Evolutionary conservation across 2,113 vertebrate species (phyloP).

Genomic region (Erythrocercus mccallii): DNA sequence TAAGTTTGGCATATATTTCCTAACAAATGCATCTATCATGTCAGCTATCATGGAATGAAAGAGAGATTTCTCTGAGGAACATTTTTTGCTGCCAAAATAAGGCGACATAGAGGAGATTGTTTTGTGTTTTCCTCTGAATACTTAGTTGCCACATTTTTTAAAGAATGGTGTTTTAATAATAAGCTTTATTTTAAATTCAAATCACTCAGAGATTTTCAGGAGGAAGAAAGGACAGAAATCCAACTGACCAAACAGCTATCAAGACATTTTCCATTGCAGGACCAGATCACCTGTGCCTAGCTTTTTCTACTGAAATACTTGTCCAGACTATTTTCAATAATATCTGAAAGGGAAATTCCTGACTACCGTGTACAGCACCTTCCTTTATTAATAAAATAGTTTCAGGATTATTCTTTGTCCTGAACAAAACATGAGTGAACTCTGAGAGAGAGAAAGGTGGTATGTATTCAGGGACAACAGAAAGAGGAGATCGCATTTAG

Average conservation of each 20-base stretch:
- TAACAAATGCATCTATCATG: background rate
- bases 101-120: background rate
- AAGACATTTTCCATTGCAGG: background rate
- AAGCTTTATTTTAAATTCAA: background rate
- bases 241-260: rapidly evolving
- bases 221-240: background rate
- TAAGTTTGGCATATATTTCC: background rate
- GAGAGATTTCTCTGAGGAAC: background rate
- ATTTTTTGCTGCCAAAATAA: background rate
- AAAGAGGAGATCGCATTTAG: background rate
- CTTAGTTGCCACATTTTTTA: background rate
- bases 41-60: background rate
- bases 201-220: background rate
- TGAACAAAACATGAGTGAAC: background rate
- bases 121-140: background rate
- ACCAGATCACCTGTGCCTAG: background rate
- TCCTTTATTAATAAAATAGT: background rate
- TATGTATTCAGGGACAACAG: background rate
- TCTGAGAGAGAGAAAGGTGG: background rate
- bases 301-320: background rate
- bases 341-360: background rate
- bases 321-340: background rate
- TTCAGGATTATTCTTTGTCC: background rate
- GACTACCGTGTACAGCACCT: background rate
- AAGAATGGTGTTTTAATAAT: background rate